phyloP scores from a whole-genome alignment of 1,140 invertebrate species.

The Acromyrmex heyeri region DNA sequence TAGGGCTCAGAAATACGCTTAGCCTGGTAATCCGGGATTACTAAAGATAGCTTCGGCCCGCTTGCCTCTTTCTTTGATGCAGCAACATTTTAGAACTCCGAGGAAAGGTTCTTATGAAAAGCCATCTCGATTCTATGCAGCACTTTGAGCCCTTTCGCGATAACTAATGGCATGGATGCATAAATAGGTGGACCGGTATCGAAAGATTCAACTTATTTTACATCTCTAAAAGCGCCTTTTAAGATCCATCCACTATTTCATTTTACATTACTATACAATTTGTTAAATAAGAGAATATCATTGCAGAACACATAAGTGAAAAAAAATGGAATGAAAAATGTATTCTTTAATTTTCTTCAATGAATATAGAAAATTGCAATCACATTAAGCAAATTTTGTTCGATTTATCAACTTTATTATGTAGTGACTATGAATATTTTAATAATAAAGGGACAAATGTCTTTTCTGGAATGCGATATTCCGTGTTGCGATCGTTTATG shows the following conservation, averaged over 20 bases:
- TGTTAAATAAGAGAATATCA: not conserved
- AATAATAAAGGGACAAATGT: not conserved
- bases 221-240: not conserved
- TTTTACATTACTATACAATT: constrained; percentile 35
- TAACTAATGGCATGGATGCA: constrained; percentile 76
- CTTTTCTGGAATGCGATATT: not conserved
- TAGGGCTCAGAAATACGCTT: not conserved
- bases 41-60: constrained; percentile 4
- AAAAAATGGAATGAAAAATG: not conserved
- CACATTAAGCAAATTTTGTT: not conserved
- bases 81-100: constrained; percentile 41
- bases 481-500: not conserved
- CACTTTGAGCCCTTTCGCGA: constrained; percentile 74
- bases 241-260: not conserved
- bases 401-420: not conserved
- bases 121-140: constrained; percentile 47
- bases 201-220: not conserved
- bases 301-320: not conserved
- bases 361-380: not conserved
- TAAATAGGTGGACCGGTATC: constrained; percentile 57
- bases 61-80: constrained; percentile 28
- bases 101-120: constrained; percentile 25
- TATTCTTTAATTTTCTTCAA: not conserved
- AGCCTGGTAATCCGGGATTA: not conserved
- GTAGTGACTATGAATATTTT: not conserved